A percentile compares a stretch with the other conserved stretches of the same genome.
These are phyloP conservation scores for Sebastes miniatus DNA, from an alignment of 2,797 vertebrate species.

Conservation along the genomic window DNA sequence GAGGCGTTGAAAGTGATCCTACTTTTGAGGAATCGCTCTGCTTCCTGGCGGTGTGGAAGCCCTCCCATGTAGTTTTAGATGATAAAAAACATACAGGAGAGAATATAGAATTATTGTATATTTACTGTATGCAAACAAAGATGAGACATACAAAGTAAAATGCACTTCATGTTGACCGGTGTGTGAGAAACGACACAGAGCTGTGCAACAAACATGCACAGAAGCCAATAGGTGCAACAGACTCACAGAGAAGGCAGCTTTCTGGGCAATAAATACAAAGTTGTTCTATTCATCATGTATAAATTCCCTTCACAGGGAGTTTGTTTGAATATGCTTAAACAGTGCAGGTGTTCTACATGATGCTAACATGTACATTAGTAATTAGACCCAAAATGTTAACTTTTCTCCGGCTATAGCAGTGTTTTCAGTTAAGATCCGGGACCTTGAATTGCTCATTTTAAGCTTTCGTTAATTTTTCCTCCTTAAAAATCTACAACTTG, in stretches of 20 bases:
- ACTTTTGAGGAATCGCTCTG: not conserved
- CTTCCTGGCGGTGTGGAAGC: not conserved
- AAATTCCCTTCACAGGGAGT: conserved; percentile 17
- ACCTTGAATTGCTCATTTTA: conserved; percentile 8
- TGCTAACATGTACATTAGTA: not conserved
- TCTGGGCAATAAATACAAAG: conserved; percentile 32
- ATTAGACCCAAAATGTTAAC: conserved; percentile 6
- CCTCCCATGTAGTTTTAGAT: not conserved
- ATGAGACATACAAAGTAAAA: conserved; percentile 22
- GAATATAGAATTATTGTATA: conserved; percentile 5
- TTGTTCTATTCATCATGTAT: conserved; percentile 11
- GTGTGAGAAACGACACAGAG: not conserved
- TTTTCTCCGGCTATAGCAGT: not conserved
- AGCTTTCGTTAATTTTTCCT: not conserved
- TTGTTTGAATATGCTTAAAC: not conserved
- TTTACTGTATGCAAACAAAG: conserved; percentile 56
- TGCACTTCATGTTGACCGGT: not conserved
- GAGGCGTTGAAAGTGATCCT: conserved; percentile 9
- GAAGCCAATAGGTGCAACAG: not conserved
- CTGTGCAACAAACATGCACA: conserved; percentile 11
- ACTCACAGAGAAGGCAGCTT: conserved; percentile 10
- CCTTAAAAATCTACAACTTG: not conserved
- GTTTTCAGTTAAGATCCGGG: not conserved
- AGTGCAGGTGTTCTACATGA: not conserved
- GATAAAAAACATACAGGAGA: not conserved